Evolutionary conservation across 2,797 vertebrate genomes (phyloP).

Genomic region (Lithobates sylvaticus): DNA sequence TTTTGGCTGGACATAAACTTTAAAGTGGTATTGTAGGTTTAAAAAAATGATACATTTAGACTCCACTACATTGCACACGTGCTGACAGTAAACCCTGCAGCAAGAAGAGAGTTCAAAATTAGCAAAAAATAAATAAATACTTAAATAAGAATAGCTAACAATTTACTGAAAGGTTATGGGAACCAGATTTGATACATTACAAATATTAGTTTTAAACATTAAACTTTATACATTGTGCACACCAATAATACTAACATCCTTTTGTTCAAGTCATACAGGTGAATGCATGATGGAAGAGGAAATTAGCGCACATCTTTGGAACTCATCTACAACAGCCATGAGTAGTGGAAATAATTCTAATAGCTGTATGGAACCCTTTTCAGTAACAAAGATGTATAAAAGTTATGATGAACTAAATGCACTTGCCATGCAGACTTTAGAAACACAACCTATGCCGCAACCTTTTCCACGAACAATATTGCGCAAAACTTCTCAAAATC

Average conservation of each 20-base stretch:
- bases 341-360: not conserved
- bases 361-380: not conserved
- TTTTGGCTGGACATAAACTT: too few relatives aligned
- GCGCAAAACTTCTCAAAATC: slow-evolving; percentile 67
- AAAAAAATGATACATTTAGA: too few relatives aligned
- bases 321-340: not conserved
- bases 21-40: too few relatives aligned
- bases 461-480: slow-evolving; percentile 37
- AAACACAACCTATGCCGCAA: slow-evolving; percentile 21
- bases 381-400: slow-evolving; percentile 12
- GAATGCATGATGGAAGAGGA: slow-evolving; percentile 9
- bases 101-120: too few relatives aligned
- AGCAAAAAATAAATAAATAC: too few relatives aligned
- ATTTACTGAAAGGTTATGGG: not conserved
- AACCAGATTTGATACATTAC: not conserved
- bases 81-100: too few relatives aligned
- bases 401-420: slow-evolving; percentile 63
- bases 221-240: not conserved
- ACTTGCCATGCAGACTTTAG: slow-evolving; percentile 43
- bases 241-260: not conserved
- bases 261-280: slow-evolving; percentile 19
- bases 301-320: not conserved
- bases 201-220: not conserved
- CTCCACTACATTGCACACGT: too few relatives aligned
- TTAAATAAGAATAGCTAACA: too few relatives aligned